Percentiles rank a stretch among this genome's conserved stretches.
phyloP scores from a whole-genome alignment of 2,113 vertebrate genomes.

The Campylomormyrus tamandua region DNA sequence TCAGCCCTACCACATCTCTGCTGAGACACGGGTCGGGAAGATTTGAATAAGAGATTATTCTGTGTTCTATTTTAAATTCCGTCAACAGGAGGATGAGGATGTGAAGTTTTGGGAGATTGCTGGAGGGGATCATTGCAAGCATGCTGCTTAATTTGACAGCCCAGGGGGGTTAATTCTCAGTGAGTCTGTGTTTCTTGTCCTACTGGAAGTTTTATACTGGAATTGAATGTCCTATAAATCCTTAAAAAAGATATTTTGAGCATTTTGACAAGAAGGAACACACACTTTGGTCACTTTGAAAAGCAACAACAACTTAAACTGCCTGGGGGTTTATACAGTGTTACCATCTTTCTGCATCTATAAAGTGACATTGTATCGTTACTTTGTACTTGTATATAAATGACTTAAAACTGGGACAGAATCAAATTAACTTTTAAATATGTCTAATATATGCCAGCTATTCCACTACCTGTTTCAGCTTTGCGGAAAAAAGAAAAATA shows the following conservation, averaged over 20 bases:
- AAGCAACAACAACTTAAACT: neutral
- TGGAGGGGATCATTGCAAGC: neutral
- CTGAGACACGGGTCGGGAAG: neutral
- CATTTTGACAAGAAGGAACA: neutral
- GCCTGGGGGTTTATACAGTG: neutral
- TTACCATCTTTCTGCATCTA: neutral
- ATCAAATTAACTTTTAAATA: slow-evolving; percentile 18
- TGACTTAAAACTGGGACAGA: neutral
- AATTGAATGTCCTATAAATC: slow-evolving; percentile 15
- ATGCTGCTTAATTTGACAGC: neutral
- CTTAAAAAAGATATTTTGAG: slow-evolving; percentile 23
- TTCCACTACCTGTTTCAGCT: neutral
- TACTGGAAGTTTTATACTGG: slow-evolving; percentile 3
- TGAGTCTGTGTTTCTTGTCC: slow-evolving; percentile 4
- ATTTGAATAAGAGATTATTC: slow-evolving; percentile 5
- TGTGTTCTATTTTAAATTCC: neutral
- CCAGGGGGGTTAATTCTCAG: neutral
- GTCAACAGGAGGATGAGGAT: neutral
- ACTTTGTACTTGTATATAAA: neutral
- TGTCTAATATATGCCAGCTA: neutral
- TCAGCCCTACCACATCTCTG: slow-evolving; percentile 31
- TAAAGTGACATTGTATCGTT: neutral
- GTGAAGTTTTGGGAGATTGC: slow-evolving; percentile 29
- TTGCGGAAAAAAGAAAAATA: neutral
- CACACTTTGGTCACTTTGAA: slow-evolving; percentile 12